These are phyloP conservation scores for Sabellastarte sp. DNA, from an alignment of 2,888 invertebrate species.

Conservation along the genomic window DNA sequence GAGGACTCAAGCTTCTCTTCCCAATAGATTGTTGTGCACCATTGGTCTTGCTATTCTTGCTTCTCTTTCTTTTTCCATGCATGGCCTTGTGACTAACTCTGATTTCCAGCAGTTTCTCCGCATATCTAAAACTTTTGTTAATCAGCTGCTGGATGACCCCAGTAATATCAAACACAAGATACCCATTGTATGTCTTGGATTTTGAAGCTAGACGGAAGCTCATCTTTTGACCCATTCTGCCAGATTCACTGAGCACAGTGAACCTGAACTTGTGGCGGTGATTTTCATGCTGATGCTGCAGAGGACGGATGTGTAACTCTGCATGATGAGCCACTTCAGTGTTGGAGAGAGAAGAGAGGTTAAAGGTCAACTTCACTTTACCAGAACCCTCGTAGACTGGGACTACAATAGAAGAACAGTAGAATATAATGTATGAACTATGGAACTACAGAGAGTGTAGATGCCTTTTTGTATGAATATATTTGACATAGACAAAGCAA, in stretches of 20 bases:
- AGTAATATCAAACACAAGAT: conserved; percentile 14
- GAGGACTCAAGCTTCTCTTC: background rate
- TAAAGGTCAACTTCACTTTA: conserved; percentile 7
- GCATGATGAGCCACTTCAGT: conserved; percentile 37
- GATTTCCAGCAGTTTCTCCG: background rate
- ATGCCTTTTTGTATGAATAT: too few relatives aligned
- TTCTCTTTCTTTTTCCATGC: conserved; percentile 1
- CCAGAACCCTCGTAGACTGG: background rate
- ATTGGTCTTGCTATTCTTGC: too few relatives aligned
- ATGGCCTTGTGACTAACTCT: background rate
- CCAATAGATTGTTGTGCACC: too few relatives aligned
- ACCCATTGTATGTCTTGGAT: conserved; percentile 4
- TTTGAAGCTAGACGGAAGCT: conserved; percentile 7
- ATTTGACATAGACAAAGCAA: too few relatives aligned
- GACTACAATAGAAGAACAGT: background rate
- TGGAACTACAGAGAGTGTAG: too few relatives aligned
- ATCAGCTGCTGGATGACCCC: conserved; percentile 9
- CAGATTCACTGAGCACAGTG: conserved; percentile 3
- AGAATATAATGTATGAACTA: background rate
- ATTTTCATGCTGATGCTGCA: conserved; percentile 10
- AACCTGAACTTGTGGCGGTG: conserved; percentile 5
- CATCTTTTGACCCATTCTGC: conserved; percentile 6
- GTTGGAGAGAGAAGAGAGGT: conserved; percentile 35
- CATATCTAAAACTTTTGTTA: background rate
- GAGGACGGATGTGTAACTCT: conserved; percentile 38